These are phyloP conservation scores for Leptinotarsa tumamoca DNA, from an alignment of 2,888 invertebrate genomes.

Conservation along the genomic window DNA sequence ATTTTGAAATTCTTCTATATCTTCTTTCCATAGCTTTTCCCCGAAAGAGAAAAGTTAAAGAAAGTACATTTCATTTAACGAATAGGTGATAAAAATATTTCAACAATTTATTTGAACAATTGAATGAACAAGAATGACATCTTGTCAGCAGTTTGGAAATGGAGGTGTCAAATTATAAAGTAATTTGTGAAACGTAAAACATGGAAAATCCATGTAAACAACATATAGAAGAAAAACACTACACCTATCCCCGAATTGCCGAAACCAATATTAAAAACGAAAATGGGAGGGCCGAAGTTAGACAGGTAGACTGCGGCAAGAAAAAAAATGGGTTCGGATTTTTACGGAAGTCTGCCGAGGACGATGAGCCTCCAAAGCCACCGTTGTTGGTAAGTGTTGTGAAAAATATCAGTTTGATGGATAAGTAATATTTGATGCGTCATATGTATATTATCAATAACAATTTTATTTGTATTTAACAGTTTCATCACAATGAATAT, in stretches of 20 bases:
- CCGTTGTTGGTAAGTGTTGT: conserved; percentile 43
- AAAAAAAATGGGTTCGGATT: conserved; percentile 45
- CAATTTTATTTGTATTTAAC: too few relatives aligned
- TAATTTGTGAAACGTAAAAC: conserved; percentile 43
- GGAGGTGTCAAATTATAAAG: conserved; percentile 49
- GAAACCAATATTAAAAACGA: conserved; percentile 50
- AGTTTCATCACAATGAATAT: too few relatives aligned
- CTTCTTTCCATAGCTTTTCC: neutral
- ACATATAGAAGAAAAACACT: conserved; percentile 52
- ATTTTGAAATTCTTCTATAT: conserved; percentile 33
- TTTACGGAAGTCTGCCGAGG: conserved; percentile 32
- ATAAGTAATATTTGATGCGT: too few relatives aligned
- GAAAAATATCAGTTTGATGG: neutral
- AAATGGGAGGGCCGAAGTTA: conserved; percentile 54
- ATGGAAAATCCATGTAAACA: conserved; percentile 55
- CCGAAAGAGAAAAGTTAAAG: neutral
- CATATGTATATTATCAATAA: too few relatives aligned
- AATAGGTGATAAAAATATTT: conserved; percentile 1
- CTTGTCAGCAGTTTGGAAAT: conserved; percentile 49
- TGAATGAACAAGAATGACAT: conserved; percentile 44
- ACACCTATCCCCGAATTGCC: conserved; percentile 47
- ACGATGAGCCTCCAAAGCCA: conserved; percentile 35
- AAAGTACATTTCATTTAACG: neutral
- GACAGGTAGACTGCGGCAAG: conserved; percentile 56
- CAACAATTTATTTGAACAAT: conserved; percentile 51